Base-by-base conservation (phyloP, 1,140 invertebrate genomes). In the Coelopa frigida region DNA sequence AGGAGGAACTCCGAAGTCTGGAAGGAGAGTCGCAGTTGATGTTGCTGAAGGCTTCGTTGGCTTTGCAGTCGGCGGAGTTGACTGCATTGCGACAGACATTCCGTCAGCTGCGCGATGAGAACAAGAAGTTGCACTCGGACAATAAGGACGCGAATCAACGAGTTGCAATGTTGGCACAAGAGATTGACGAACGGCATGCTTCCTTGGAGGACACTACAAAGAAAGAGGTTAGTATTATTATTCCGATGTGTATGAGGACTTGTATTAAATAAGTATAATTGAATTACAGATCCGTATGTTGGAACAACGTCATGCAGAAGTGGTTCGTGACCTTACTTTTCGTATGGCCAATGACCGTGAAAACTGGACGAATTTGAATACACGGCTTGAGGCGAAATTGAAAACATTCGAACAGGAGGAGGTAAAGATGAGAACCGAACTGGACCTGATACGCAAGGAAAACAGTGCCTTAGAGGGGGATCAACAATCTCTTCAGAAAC, bases 101-200 rank as follows among this genome's bases (percentile, higher is more conserved):
- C 49, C 83, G 86, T 46, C 83, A 86, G 50, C 70, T 84, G 46
- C 73, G 72, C 26, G 76, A 74, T 42, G 88, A 83, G 56, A 77
- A 82, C 53, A 80, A 87, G 35, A 91, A 93, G 66, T 65, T 94
- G 14, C 78, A 81, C 36, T 66, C 71, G 1, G 87, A 92, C 59
- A 75, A 93, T 8, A 69, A 73, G 8, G 87, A 91, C 54, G 89
- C 89, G 0, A 92, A 93, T 55, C 75, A 83, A 23, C 72, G 89
- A 48, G 85, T 87, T 0, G 75, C 79, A 6, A 55, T 89, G 26
- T 68, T 94, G 17, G 90, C 88, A 2, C 83, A 87, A 47, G 91
- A 95, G 70, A 84, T 92, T 2, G 91, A 95, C 62, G 92, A 94
- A 41, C 83, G 87, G 55, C 88, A 94, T 65, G 74, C 78, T 1